Conservation (phyloP, 64 coral and sea anemone genomes). For the Montipora efflorescens region DNA sequence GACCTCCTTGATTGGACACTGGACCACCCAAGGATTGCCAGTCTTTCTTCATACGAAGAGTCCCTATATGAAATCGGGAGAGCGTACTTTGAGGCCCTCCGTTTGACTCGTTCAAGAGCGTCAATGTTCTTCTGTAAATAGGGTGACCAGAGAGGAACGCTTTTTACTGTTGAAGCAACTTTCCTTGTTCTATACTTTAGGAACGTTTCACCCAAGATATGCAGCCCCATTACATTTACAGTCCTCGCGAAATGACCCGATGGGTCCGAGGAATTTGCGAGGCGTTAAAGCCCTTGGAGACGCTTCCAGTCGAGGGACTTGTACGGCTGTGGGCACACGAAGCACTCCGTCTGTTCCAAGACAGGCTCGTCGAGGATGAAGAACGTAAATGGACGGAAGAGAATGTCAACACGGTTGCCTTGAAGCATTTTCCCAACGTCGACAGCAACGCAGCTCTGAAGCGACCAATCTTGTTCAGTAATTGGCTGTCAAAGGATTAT, state of each 20-base stretch:
- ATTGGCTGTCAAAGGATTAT: conserved; percentile 99
- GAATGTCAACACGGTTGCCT: conserved; percentile 86
- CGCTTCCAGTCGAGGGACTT: conserved; percentile 83
- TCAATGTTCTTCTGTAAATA: too few relatives aligned
- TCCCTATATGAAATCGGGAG: too few relatives aligned
- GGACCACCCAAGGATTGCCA: too few relatives aligned
- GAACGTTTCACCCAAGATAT: conserved; percentile 99
- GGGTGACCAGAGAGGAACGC: too few relatives aligned
- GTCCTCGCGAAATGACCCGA: conserved; percentile 97
- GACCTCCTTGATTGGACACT: too few relatives aligned
- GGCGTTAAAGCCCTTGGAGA: conserved; percentile 92
- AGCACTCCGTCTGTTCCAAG: conserved; percentile 94
- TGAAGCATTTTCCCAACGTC: conserved; percentile 96
- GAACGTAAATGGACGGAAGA: conserved; percentile 99
- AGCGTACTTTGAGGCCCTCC: too few relatives aligned
- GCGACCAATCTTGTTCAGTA: conserved; percentile 95
- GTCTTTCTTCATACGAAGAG: too few relatives aligned
- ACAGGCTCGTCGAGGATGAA: conserved; percentile 98
- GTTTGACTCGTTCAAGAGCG: too few relatives aligned
- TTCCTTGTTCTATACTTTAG: conserved; percentile 20
- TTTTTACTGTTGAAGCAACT: too few relatives aligned
- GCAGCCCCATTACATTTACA: conserved; percentile 99
- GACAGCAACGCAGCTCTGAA: conserved; percentile 83
- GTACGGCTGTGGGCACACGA: conserved; percentile 98
- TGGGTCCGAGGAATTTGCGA: conserved; percentile 98